Percentiles rank a stretch among this genome's conserved stretches.
These are phyloP conservation scores for Drosophila melanica DNA, from an alignment of 1,140 invertebrate species.

Conservation along the genomic window DNA sequence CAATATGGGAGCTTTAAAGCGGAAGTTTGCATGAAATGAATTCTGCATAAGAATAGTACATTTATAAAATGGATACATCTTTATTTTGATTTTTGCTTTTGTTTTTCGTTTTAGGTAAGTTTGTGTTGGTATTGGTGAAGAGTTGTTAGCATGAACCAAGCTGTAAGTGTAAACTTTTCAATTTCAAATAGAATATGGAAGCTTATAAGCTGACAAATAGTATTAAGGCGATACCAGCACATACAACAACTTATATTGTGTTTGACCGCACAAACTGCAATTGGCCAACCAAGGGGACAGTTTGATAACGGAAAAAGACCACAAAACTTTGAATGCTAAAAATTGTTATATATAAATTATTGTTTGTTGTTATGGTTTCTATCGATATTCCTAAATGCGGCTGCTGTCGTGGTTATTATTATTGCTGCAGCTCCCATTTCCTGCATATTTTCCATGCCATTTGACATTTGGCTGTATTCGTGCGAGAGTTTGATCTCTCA, in stretches of 20 bases:
- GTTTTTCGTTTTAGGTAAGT: slow-evolving; percentile 73
- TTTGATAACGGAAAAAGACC: slow-evolving; percentile 35
- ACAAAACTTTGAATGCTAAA: slow-evolving; percentile 34
- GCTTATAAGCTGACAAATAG: slow-evolving; percentile 33
- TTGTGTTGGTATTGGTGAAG: slow-evolving; percentile 58
- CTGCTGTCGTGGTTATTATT: slow-evolving; percentile 17
- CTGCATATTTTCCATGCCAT: slow-evolving; percentile 66
- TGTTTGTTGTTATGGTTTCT: slow-evolving; percentile 20
- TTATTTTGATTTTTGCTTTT: slow-evolving; percentile 36
- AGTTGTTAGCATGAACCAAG: slow-evolving; percentile 68
- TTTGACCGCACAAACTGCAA: slow-evolving; percentile 31
- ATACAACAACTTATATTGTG: slow-evolving; percentile 3
- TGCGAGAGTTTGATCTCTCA: slow-evolving; percentile 15
- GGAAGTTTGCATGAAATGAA: slow-evolving; percentile 47
- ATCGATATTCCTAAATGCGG: slow-evolving; percentile 6
- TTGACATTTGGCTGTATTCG: slow-evolving; percentile 33
- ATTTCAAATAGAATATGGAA: slow-evolving; percentile 29
- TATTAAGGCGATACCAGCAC: slow-evolving; percentile 25
- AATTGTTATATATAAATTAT: slow-evolving; percentile 40
- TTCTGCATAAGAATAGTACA: slow-evolving; percentile 32
- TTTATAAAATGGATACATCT: slow-evolving; percentile 16
- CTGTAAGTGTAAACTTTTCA: slow-evolving; percentile 63
- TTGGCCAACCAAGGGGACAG: slow-evolving; percentile 12
- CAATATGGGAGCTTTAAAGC: slow-evolving; percentile 13
- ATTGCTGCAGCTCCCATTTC: slow-evolving; percentile 43